Base-by-base conservation (phyloP, 1,140 invertebrate species). In the Tetramorium alpestre region DNA sequence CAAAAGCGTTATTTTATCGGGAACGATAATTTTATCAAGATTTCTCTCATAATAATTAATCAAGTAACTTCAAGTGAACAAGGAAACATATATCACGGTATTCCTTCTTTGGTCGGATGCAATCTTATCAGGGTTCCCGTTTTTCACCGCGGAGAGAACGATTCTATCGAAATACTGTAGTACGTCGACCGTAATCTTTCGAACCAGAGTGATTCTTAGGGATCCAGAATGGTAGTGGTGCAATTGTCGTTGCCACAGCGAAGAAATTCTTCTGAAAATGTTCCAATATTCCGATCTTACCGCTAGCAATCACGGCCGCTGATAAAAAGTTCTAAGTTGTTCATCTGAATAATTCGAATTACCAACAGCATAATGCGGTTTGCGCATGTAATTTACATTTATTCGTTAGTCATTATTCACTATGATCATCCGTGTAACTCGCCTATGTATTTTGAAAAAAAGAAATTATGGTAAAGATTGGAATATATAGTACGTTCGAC, bases 151-250 rank as follows among this genome's bases (percentile, higher is more conserved):
- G 69, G 6, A 11, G 41, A 73, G 69, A 75, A 75, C 72, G 80
- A 84, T 84, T 75, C 54, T 18, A 84, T 84, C 80, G 80, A 84
- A 84, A 84, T 84, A 84, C 80, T 75, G 67, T 72, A 84, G 80
- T 28, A 84, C 72, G 80, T 75, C 80, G 80, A 84, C 80, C 69
- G 80, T 84, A 84, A 84, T 84, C 80, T 73, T 84, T 62, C 54
- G 69, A 84, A 75, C 69, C 47, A 18, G 69, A 56, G 80, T 58
- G 69, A 84, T 84, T 56, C 80, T 73, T 75, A 75, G 54, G 80
- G 80, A 84, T 84, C 49, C 44, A 13, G 6, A 60, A 41, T 84
- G 41, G 67, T 84, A 75, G 72, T 73, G 80, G 80, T 75, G 80
- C 69, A 84, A 84, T 84, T 84, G 80, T 84, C 80, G 69, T 75